Base-by-base conservation (phyloP, 2,888 invertebrate species). In the Sinelater perroti region DNA sequence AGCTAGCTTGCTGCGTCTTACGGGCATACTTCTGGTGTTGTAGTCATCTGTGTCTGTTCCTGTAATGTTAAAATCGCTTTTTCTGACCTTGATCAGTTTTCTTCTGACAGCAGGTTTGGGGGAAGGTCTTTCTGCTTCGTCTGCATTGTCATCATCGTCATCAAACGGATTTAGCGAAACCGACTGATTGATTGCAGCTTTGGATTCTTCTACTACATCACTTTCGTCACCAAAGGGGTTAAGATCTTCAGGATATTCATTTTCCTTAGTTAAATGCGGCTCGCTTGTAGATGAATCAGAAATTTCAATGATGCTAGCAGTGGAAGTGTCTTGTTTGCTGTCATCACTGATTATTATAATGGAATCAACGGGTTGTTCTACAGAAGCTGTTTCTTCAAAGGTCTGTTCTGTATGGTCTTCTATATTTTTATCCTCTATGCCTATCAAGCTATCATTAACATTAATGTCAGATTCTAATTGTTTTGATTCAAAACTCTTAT, bases 191-290 rank as follows among this genome's bases (percentile, higher is more conserved):
- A 17, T 21, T 21, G 14, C 28, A 3, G 45, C n/a, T 17, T 46
- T 16, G 11, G 42, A 14, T 20, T 53, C 52, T 13, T 11, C 11
- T 11, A 60, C 80, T 35, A 79, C 80, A 31, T 85, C 84, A 17
- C 83, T 83, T 52, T 90, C 90, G 65, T 88, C 88, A 24, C 84
- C 87, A 78, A 95, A 95, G 3, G 94, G 94, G 81, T 95, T 94
- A 62, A 93, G 80, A 71, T 90, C 85, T 62, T 86, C 86, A 0
- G 94, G 94, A 79, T 94, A 93, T 30, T 79, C 55, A 60, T 60
- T 17, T 54, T 50, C 20, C 62, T 63, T 6, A 13, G 16, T 1
- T 18, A 8, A 1, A 3, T 8, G 8, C 8, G 14, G 16, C 1
- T 5, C 33, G 45, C 60, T 49, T 54, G 54, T 64, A 24, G 38